These are phyloP conservation scores for Nycticebus coucang DNA, from an alignment of 2,113 vertebrate genomes.

Conservation along the genomic window DNA sequence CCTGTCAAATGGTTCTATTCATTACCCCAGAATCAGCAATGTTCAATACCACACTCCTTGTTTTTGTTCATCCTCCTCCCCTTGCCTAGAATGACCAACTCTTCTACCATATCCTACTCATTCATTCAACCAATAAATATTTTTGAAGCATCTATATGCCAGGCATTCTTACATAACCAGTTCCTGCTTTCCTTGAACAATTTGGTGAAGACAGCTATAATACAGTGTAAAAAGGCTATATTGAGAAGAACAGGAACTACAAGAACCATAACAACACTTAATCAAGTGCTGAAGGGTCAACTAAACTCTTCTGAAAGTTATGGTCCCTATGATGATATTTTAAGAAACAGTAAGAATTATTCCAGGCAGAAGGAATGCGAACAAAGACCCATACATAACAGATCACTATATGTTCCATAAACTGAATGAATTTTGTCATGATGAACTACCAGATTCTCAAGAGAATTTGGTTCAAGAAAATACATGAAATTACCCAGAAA, in stretches of 20 bases:
- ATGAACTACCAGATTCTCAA: neutral
- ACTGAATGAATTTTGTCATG: neutral
- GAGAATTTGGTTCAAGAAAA: slow-evolving; percentile 38
- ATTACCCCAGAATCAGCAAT: neutral
- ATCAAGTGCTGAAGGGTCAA: neutral
- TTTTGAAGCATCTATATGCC: no score
- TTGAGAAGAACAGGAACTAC: neutral
- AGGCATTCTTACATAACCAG: neutral
- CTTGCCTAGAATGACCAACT: neutral
- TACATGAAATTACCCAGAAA: neutral
- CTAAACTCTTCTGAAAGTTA: slow-evolving; percentile 4
- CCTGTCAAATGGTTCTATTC: neutral
- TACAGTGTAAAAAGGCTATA: accelerated
- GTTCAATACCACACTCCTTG: neutral
- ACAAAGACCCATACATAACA: neutral
- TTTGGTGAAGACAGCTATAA: neutral
- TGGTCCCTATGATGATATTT: neutral
- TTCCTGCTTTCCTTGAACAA: neutral
- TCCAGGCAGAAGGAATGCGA: neutral
- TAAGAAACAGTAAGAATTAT: neutral
- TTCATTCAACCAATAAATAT: neutral
- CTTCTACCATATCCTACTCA: neutral
- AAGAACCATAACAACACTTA: neutral
- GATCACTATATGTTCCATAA: neutral
- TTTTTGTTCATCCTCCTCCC: neutral